phyloP scores from a whole-genome alignment of 2,113 vertebrate genomes.

The Perccottus glenii region DNA sequence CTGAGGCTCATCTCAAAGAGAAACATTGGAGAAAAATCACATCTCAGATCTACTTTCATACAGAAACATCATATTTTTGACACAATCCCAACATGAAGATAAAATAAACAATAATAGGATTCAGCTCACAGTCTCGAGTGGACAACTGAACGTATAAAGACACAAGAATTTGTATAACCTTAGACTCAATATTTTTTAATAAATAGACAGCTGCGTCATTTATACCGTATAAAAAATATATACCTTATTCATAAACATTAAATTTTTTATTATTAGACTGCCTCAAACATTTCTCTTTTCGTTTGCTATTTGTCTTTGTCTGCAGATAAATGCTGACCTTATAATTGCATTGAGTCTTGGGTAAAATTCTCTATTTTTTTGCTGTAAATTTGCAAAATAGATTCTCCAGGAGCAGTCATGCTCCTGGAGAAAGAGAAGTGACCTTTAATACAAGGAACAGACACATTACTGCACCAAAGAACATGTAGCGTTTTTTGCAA shows the following conservation, averaged over 20 bases:
- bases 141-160: constrained; percentile 25
- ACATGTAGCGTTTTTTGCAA: too few species aligned
- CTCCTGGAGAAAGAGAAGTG: neutral
- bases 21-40: neutral
- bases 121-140: constrained; percentile 8
- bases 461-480: neutral
- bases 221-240: neutral
- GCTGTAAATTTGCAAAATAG: constrained; percentile 2
- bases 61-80: neutral
- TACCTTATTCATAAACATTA: neutral
- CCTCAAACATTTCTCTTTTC: constrained; percentile 3
- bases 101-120: constrained; percentile 32
- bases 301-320: constrained; percentile 5
- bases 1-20: constrained; percentile 4
- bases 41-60: neutral
- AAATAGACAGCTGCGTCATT: constrained; percentile 31
- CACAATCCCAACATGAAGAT: constrained; percentile 6
- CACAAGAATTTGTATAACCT: constrained; percentile 9
- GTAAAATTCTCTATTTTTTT: neutral
- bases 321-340: constrained; percentile 8
- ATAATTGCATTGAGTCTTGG: neutral
- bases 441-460: constrained; percentile 5
- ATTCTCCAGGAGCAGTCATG: constrained; percentile 23
- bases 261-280: neutral
- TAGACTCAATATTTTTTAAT: constrained; percentile 30